phyloP scores from a whole-genome alignment of 2,113 vertebrate species.

The Gila orcuttii region DNA sequence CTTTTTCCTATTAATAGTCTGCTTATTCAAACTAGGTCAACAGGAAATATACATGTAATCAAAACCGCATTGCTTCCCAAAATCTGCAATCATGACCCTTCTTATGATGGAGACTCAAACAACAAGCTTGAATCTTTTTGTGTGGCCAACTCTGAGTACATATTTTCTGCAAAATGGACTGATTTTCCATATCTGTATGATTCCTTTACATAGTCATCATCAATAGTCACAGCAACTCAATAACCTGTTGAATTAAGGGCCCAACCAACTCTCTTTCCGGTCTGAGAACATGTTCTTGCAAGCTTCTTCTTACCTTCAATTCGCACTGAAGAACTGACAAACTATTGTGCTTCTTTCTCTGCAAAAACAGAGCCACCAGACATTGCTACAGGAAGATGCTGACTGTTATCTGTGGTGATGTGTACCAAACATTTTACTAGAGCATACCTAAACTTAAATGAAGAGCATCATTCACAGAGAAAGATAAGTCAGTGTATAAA shows the following conservation, averaged over 20 bases:
- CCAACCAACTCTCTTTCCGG: not conserved
- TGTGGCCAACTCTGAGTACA: not conserved
- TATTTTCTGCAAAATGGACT: not conserved
- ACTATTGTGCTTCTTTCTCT: not conserved
- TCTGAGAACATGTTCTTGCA: not conserved
- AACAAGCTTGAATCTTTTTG: not conserved
- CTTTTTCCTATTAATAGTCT: not conserved
- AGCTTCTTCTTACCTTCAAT: not conserved
- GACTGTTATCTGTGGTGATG: not conserved
- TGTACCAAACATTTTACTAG: not conserved
- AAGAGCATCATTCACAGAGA: not conserved
- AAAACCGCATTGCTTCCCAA: not conserved
- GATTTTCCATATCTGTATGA: not conserved
- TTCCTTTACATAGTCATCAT: not conserved
- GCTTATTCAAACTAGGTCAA: not conserved
- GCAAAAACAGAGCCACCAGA: not conserved
- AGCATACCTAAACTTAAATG: constrained; percentile 1
- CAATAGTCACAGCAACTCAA: not conserved
- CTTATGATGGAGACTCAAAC: no score
- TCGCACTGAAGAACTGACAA: not conserved
- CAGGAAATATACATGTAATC: not conserved
- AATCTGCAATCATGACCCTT: not conserved
- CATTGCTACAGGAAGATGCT: not conserved
- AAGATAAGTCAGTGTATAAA: not conserved
- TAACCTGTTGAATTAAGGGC: not conserved